Evolutionary conservation across 2,113 vertebrate genomes (phyloP).

Genomic region (Pica pica): DNA sequence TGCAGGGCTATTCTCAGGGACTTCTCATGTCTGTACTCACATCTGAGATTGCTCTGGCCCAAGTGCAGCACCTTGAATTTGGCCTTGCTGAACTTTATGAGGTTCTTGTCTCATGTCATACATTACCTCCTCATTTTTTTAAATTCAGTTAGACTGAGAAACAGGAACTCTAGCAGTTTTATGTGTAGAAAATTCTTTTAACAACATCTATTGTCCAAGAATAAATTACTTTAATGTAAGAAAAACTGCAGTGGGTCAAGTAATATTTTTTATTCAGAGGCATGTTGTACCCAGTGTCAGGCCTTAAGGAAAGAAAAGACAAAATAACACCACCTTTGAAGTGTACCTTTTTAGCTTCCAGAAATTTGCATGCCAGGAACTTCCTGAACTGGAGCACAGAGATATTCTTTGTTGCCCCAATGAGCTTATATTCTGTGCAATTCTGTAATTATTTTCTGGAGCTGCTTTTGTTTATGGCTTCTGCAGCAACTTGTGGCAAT

Average conservation of each 20-base stretch:
- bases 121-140: neutral
- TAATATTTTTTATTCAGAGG: neutral
- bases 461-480: neutral
- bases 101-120: neutral
- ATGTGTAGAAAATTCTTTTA: neutral
- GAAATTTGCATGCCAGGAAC: neutral
- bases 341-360: neutral
- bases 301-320: neutral
- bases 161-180: neutral
- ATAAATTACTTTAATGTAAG: neutral
- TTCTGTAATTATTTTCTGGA: neutral
- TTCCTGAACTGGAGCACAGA: neutral
- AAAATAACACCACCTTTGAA: neutral
- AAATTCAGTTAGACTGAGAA: neutral
- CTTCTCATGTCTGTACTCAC: neutral
- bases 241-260: neutral
- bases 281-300: neutral
- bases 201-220: neutral
- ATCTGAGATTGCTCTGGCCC: neutral
- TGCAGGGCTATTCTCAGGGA: fast-evolving
- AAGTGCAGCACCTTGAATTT: too few species aligned
- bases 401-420: neutral
- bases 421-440: neutral
- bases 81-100: neutral
- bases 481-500: neutral